phyloP scores from a whole-genome alignment of 2,797 vertebrate genomes.

The Myiotriccus ornatus region DNA sequence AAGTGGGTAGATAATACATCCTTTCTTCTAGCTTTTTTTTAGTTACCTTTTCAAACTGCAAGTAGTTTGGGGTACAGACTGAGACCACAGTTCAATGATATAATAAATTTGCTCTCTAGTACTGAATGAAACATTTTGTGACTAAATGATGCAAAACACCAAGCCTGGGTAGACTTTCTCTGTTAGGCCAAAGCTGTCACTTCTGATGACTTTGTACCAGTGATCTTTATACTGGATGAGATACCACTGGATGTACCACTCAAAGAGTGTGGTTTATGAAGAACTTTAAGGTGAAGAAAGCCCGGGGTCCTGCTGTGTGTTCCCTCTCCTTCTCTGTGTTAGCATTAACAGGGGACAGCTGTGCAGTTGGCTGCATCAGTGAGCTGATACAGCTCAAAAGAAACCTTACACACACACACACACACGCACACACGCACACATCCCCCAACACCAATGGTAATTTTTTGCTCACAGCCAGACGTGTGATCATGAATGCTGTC shows the following conservation, averaged over 20 bases:
- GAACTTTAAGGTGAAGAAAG: not conserved
- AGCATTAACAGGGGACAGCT: slow-evolving; percentile 14
- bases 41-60: not conserved
- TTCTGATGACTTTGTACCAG: slow-evolving; percentile 20
- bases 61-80: not conserved
- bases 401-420: not conserved
- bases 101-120: not conserved
- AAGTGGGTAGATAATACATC: not conserved
- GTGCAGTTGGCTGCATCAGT: not conserved
- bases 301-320: not conserved
- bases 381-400: not conserved
- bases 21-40: slow-evolving; percentile 1
- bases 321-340: not conserved
- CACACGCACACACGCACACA: not conserved
- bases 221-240: slow-evolving; percentile 3
- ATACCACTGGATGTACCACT: not conserved
- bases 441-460: not conserved
- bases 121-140: not conserved
- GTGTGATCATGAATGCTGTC: not conserved
- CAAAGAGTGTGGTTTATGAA: not conserved
- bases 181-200: not conserved
- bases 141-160: not conserved
- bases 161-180: not conserved
- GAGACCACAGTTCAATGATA: not conserved
- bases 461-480: not conserved